Evolutionary conservation across 1,140 invertebrate species (phyloP).

Genomic region (Drosophila lowei): DNA sequence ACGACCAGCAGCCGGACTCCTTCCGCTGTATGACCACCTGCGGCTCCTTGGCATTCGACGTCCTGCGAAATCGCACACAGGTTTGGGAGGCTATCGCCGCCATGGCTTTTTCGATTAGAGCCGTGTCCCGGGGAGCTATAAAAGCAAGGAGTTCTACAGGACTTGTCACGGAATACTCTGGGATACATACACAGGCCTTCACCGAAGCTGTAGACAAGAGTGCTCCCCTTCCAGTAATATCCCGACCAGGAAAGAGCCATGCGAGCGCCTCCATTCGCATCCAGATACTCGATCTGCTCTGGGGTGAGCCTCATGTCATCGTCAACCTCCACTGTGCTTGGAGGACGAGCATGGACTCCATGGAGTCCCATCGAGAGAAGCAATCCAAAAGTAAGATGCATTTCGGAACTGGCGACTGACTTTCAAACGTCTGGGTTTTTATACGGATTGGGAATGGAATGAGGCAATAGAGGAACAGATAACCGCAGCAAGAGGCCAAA

Average conservation of each 20-base stretch:
- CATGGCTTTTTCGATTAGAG: constrained; percentile 27
- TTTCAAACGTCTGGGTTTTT: not conserved
- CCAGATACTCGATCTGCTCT: constrained; percentile 20
- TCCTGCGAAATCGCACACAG: constrained; percentile 46
- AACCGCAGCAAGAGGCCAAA: not conserved
- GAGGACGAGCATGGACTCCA: not conserved
- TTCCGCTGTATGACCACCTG: constrained; percentile 64
- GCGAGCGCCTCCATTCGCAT: not conserved
- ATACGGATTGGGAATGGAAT: not conserved
- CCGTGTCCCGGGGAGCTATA: constrained; percentile 7
- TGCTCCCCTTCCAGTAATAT: constrained; percentile 46
- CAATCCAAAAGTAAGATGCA: not conserved
- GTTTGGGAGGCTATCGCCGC: constrained; percentile 27
- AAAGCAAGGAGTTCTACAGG: not conserved
- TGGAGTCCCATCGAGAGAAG: not conserved
- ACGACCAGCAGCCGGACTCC: constrained; percentile 83
- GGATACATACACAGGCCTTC: constrained; percentile 28
- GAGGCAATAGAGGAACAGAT: too few species aligned
- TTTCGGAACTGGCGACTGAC: not conserved
- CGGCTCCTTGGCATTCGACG: constrained; percentile 5
- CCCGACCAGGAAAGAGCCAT: constrained; percentile 10
- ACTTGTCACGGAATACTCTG: not conserved
- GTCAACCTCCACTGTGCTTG: not conserved
- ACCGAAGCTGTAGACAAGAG: constrained; percentile 47
- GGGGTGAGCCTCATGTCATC: constrained; percentile 30